Conservation (phyloP, 2,888 invertebrate genomes). For the Agonopterix alstromeriana region DNA sequence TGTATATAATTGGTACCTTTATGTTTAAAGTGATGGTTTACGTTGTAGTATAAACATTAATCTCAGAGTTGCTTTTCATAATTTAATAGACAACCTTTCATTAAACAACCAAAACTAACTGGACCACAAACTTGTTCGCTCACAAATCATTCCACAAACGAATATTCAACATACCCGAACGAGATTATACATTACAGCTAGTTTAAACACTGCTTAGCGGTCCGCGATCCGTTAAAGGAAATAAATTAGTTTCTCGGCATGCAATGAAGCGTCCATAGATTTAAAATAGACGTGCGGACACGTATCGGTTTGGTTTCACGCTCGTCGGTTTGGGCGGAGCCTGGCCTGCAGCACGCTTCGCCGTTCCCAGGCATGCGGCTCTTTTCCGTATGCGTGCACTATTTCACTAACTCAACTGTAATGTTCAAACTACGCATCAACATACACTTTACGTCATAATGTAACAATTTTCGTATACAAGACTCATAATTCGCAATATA, state of each 20-base stretch:
- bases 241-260: constrained; percentile 18
- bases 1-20: too few relatives aligned
- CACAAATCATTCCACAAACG: too few relatives aligned
- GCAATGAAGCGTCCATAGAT: constrained; percentile 20
- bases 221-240: constrained; percentile 19
- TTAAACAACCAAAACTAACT: too few relatives aligned
- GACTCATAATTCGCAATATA: background rate
- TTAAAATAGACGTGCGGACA: constrained; percentile 9
- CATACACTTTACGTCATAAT: background rate
- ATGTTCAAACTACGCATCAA: background rate
- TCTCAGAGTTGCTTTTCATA: too few relatives aligned
- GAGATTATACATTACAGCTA: constrained; percentile 1
- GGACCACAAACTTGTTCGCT: too few relatives aligned
- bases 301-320: background rate
- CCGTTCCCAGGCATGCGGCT: constrained; percentile 34
- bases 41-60: too few relatives aligned
- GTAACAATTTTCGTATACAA: background rate
- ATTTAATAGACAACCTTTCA: too few relatives aligned
- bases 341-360: constrained; percentile 29
- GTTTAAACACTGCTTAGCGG: background rate
- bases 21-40: too few relatives aligned
- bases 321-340: constrained; percentile 28
- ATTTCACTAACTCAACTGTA: background rate
- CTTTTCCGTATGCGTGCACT: constrained; percentile 32
- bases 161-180: background rate